Base-by-base conservation (phyloP, 2,113 vertebrate genomes). In the Malurus melanocephalus region DNA sequence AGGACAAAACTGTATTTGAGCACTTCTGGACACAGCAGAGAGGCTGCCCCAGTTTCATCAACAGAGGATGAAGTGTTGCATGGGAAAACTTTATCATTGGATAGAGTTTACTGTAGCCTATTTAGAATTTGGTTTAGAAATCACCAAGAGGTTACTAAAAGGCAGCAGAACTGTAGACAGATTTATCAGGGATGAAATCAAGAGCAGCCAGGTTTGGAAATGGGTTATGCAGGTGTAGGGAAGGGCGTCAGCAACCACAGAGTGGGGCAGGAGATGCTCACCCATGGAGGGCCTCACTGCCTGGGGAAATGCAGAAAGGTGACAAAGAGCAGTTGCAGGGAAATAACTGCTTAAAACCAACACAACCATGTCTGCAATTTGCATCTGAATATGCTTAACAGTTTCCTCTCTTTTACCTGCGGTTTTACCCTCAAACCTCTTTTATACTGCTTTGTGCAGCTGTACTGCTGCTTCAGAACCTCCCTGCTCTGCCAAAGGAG, bases 41-140 rank as follows among this genome's bases (percentile, higher is more conserved):
- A 57, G 18, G 21, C 46, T 95, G 43, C 11, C 26, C 42, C 55
- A 59, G 30, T 79, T 82, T 88, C 66, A 81, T 38, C 49, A 85
- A 46, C 0, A 13, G 38, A 73, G 7, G 16, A 45, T 40, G 42
- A 78, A 1, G 0, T 19, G 22, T 23, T 57, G 16, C 48, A 27
- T 17, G 20, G 61, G 55, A 67, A 88, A 84, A 32, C 6, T 32
- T 53, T 10, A 38, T 56, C 27, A 30, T 32, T 1, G 2, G 60
- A 11, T 69, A 69, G 68, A 42, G 20, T 48, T 90, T 51, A 28
- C 32, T 71, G 74, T 11, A 52, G 13, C 35, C n/a, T 74, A 4
- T 78, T 88, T 90, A 75, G 21, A 67, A 64, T 88, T 88, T 79
- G 45, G 28, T n/a, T 89, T 83, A 35, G 27, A 85, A 87, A 85